These are phyloP conservation scores for Aurelia sp. DNA, from an alignment of 30 jellyfish, hydroid and myxozoan genomes.

Conservation along the genomic window DNA sequence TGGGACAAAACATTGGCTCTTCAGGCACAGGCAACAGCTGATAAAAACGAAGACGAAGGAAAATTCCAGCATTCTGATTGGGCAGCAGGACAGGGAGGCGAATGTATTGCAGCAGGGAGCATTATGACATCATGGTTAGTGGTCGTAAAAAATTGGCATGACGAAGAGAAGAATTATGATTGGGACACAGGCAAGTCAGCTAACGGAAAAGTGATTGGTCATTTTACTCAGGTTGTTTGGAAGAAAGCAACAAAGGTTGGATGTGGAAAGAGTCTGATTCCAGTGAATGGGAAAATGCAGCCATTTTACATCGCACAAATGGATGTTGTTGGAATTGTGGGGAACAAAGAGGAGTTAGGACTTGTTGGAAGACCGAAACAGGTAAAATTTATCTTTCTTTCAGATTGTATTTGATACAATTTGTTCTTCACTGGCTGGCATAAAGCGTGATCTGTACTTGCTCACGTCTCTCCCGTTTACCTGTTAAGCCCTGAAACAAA, in stretches of 20 bases:
- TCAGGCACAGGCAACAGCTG: constrained; percentile 78
- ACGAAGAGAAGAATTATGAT: constrained; percentile 72
- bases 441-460: too few relatives aligned
- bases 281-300: too few relatives aligned
- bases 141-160: constrained; percentile 78
- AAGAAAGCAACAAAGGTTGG: constrained; percentile 72
- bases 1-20: constrained; percentile 80
- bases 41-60: constrained; percentile 54
- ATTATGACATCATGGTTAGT: constrained; percentile 50
- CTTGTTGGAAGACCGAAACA: constrained; percentile 67
- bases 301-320: constrained; percentile 82
- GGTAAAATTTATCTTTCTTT: background rate
- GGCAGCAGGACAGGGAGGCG: constrained; percentile 85
- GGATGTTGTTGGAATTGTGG: constrained; percentile 73
- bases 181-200: constrained; percentile 68
- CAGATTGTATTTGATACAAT: too few relatives aligned
- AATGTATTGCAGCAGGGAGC: constrained; percentile 46
- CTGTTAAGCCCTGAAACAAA: too few relatives aligned
- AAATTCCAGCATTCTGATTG: constrained; percentile 76
- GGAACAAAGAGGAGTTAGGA: constrained; percentile 43
- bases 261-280: background rate
- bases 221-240: constrained; percentile 85
- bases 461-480: too few relatives aligned
- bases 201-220: constrained; percentile 69
- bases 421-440: too few relatives aligned